Conservation (phyloP, 2,888 invertebrate genomes). For the Subacronicta megacephala region DNA sequence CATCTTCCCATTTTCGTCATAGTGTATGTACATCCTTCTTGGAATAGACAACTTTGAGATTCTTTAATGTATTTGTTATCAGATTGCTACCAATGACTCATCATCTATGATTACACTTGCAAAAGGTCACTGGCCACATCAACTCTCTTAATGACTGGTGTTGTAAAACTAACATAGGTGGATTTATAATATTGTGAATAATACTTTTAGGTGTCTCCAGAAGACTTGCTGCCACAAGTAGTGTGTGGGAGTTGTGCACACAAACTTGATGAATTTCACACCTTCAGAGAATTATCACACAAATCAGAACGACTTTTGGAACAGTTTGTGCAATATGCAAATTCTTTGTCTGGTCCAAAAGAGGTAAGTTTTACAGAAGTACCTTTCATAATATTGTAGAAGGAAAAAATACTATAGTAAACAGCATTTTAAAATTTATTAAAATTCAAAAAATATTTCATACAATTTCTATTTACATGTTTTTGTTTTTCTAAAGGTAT, state of each 20-base stretch:
- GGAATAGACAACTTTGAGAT: conserved; percentile 57
- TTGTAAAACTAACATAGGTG: conserved; percentile 66
- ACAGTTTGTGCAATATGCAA: conserved; percentile 93
- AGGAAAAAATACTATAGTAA: conserved; percentile 10
- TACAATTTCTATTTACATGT: conserved; percentile 59
- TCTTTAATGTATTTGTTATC: conserved; percentile 73
- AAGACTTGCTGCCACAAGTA: conserved; percentile 93
- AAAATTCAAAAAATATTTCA: conserved; percentile 36
- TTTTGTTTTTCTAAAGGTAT: conserved; percentile 53
- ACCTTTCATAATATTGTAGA: neutral
- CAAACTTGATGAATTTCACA: conserved; percentile 93
- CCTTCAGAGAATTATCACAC: conserved; percentile 93
- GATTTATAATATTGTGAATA: conserved; percentile 61
- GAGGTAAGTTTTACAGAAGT: conserved; percentile 87
- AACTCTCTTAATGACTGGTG: conserved; percentile 72
- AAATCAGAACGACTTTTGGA: conserved; percentile 93
- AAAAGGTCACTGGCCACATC: conserved; percentile 85
- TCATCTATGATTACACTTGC: conserved; percentile 82
- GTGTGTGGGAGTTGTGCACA: conserved; percentile 94
- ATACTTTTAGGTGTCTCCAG: conserved; percentile 92
- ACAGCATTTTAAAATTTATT: conserved; percentile 30
- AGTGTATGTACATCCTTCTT: conserved; percentile 51
- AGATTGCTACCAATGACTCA: conserved; percentile 81
- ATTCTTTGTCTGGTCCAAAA: conserved; percentile 91
- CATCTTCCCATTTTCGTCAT: conserved; percentile 68